Conservation (phyloP, 1,140 invertebrate genomes). For the Mya arenaria region DNA sequence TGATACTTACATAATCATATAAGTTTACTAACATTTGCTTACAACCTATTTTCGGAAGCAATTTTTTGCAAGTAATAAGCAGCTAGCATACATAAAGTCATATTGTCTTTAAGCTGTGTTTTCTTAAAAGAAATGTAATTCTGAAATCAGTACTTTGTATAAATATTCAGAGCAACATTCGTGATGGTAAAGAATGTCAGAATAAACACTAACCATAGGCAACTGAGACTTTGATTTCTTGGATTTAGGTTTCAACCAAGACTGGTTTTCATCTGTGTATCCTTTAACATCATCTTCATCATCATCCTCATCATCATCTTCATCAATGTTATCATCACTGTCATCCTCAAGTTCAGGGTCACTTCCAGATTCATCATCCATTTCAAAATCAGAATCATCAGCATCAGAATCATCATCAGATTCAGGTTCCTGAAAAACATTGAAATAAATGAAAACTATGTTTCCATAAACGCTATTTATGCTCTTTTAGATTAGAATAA, state of each 20-base stretch:
- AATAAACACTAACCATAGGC: too few species aligned
- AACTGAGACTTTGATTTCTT: not conserved
- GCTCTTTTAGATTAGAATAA: not conserved
- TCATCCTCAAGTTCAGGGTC: not conserved
- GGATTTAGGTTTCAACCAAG: slow-evolving; percentile 84
- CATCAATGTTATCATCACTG: slow-evolving; percentile 36
- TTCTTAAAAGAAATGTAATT: too few species aligned
- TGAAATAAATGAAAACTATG: not conserved
- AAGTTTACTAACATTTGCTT: too few species aligned
- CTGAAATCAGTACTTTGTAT: too few species aligned
- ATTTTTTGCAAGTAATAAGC: too few species aligned
- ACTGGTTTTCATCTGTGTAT: slow-evolving; percentile 87
- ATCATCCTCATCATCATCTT: slow-evolving; percentile 38
- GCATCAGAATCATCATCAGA: not conserved
- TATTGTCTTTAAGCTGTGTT: too few species aligned
- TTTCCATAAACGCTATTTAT: not conserved
- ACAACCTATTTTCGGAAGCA: too few species aligned
- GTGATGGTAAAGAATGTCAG: too few species aligned
- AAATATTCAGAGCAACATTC: too few species aligned
- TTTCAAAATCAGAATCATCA: slow-evolving; percentile 45
- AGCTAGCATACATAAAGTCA: too few species aligned
- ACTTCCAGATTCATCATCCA: slow-evolving; percentile 46
- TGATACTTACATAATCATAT: too few species aligned
- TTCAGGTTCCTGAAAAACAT: not conserved
- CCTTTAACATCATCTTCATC: slow-evolving; percentile 75